A percentile compares a stretch with the other conserved stretches of the same genome.
Evolutionary conservation across 2,797 vertebrate genomes (phyloP).

Genomic region (Brotula barbata): DNA sequence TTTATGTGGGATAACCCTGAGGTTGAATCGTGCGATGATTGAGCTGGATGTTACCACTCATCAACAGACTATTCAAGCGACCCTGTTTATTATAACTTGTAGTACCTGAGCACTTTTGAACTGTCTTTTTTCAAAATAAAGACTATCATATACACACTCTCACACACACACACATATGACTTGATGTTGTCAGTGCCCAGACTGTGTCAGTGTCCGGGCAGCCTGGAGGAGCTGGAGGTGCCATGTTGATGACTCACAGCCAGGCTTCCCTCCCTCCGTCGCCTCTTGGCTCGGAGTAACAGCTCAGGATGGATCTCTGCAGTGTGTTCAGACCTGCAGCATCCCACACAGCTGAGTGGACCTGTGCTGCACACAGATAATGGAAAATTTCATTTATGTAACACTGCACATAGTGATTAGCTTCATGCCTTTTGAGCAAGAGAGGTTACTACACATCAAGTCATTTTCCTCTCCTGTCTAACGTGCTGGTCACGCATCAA

Average conservation of each 20-base stretch:
- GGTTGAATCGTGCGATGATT: slow-evolving; percentile 20
- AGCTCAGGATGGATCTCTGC: slow-evolving; percentile 38
- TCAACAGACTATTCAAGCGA: slow-evolving; percentile 15
- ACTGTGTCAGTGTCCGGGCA: slow-evolving; percentile 25
- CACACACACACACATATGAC: neutral
- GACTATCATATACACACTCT: no score
- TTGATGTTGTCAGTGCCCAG: neutral
- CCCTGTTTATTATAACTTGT: neutral
- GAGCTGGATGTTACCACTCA: slow-evolving; percentile 27
- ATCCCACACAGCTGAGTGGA: slow-evolving; percentile 14
- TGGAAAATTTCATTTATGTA: slow-evolving; percentile 42
- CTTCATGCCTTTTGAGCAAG: slow-evolving; percentile 3
- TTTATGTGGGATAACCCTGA: slow-evolving; percentile 29
- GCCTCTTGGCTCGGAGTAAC: slow-evolving; percentile 17
- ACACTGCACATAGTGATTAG: slow-evolving; percentile 41
- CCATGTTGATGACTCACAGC: slow-evolving; percentile 61
- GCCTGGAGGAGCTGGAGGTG: slow-evolving; percentile 25
- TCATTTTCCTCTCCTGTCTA: slow-evolving; percentile 3
- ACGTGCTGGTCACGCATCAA: neutral
- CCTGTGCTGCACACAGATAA: slow-evolving; percentile 21
- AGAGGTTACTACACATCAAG: slow-evolving; percentile 11
- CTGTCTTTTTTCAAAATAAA: no score
- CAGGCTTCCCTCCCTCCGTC: slow-evolving; percentile 32
- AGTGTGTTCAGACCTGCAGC: slow-evolving; percentile 18
- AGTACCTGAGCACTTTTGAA: no score